These are phyloP conservation scores for Physocephala rufipes DNA, from an alignment of 2,888 invertebrate genomes.

Conservation along the genomic window DNA sequence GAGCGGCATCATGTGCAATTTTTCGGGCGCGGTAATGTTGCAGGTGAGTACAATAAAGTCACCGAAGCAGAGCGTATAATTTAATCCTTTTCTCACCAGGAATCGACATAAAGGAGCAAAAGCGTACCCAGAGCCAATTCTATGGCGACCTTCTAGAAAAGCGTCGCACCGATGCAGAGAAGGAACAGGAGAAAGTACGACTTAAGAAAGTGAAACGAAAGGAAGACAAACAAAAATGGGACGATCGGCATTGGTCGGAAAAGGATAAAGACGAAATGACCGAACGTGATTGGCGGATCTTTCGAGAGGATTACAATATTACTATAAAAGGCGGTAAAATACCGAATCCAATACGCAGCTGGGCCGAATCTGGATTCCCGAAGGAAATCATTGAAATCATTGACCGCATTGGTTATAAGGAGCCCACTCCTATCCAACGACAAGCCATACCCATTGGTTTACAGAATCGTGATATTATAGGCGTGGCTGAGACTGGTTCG, in stretches of 20 bases:
- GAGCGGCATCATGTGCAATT: constrained; percentile 97
- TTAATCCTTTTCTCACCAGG: constrained; percentile 68
- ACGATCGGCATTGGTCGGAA: constrained; percentile 99
- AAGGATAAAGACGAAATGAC: constrained; percentile 95
- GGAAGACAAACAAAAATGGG: constrained; percentile 98
- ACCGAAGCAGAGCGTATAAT: neutral
- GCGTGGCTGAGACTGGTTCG: constrained; percentile 98
- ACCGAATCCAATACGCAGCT: constrained; percentile 93
- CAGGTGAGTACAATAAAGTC: constrained; percentile 62
- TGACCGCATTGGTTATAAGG: constrained; percentile 93
- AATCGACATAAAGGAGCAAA: constrained; percentile 96
- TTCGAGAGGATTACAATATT: constrained; percentile 98
- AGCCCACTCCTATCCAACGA: constrained; percentile 98
- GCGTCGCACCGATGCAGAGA: constrained; percentile 94
- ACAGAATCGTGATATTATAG: constrained; percentile 95
- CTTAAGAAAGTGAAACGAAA: constrained; percentile 91
- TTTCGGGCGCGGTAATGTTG: constrained; percentile 96
- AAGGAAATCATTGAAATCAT: constrained; percentile 93
- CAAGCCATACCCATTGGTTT: constrained; percentile 99
- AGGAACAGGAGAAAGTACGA: constrained; percentile 93
- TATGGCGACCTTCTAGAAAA: constrained; percentile 96
- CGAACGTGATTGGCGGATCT: constrained; percentile 99
- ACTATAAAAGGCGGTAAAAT: constrained; percentile 97
- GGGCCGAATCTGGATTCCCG: constrained; percentile 94
- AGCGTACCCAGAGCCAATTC: constrained; percentile 95